These are phyloP conservation scores for Nansenia antarctica DNA, from an alignment of 2,113 vertebrate genomes.

Conservation along the genomic window DNA sequence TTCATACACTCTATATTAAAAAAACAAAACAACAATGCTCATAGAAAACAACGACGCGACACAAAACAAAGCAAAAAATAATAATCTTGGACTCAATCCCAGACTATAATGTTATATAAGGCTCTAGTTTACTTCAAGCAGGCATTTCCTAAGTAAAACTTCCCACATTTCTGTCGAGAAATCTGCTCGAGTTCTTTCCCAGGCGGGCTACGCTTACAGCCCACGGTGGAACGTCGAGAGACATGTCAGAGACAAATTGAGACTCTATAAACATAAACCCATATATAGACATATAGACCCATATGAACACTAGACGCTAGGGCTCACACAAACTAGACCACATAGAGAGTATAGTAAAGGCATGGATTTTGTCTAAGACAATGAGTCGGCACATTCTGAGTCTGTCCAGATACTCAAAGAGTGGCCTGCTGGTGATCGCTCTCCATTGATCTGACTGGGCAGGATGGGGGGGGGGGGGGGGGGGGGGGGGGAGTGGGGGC, in stretches of 20 bases:
- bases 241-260: background rate
- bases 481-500: conserved; percentile 14
- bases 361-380: background rate
- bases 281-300: background rate
- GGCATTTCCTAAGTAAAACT: conserved; percentile 3
- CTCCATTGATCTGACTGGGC: conserved; percentile 24
- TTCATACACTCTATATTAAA: background rate
- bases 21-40: conserved; percentile 10
- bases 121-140: background rate
- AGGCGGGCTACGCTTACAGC: background rate
- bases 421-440: conserved; percentile 6
- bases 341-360: conserved; percentile 10
- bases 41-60: conserved; percentile 1
- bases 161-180: background rate
- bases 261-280: background rate
- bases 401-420: conserved; percentile 52
- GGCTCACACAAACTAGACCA: background rate
- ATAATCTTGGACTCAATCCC: conserved; percentile 6
- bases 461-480: conserved; percentile 21
- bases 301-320: background rate
- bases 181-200: background rate
- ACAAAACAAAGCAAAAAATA: conserved; percentile 6
- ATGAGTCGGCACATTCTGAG: conserved; percentile 48
- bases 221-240: background rate
- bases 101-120: background rate